A percentile compares a stretch with the other conserved stretches of the same genome.
phyloP scores from a whole-genome alignment of 2,113 vertebrate species.

The Pelecanoides urinatrix region DNA sequence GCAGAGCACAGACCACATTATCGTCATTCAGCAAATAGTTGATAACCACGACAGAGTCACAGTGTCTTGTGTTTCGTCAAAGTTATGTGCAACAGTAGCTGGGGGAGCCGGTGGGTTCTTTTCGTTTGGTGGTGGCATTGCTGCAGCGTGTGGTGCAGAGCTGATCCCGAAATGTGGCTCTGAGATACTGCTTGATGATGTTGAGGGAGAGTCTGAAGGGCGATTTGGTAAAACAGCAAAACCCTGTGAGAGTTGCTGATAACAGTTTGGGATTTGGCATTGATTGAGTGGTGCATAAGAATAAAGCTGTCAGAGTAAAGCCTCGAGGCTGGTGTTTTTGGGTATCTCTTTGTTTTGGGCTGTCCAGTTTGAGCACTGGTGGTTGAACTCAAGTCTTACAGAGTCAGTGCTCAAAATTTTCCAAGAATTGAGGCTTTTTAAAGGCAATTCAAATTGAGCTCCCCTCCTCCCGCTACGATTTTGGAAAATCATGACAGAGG shows the following conservation, averaged over 20 bases:
- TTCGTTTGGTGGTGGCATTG: neutral
- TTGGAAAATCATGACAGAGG: neutral
- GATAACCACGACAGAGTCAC: neutral
- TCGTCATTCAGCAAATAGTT: neutral
- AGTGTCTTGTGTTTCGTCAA: fast-evolving
- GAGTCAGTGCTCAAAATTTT: neutral
- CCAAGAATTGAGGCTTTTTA: neutral
- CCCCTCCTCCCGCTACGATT: neutral
- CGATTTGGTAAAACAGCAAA: neutral
- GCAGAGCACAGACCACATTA: neutral
- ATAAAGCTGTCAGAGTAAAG: neutral
- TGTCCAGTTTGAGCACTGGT: neutral
- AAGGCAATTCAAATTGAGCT: neutral
- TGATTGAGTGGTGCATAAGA: neutral
- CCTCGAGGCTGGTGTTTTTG: neutral
- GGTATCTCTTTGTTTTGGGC: neutral
- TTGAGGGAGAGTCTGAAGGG: neutral
- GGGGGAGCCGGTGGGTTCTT: neutral
- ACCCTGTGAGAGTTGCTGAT: neutral
- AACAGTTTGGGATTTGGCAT: neutral
- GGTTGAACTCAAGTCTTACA: neutral
- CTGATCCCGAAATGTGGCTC: neutral
- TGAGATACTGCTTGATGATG: neutral
- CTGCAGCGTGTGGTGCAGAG: neutral
- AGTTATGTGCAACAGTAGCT: neutral